Evolutionary conservation across 2,797 vertebrate species (phyloP).

Genomic region (Gallirallus australis): DNA sequence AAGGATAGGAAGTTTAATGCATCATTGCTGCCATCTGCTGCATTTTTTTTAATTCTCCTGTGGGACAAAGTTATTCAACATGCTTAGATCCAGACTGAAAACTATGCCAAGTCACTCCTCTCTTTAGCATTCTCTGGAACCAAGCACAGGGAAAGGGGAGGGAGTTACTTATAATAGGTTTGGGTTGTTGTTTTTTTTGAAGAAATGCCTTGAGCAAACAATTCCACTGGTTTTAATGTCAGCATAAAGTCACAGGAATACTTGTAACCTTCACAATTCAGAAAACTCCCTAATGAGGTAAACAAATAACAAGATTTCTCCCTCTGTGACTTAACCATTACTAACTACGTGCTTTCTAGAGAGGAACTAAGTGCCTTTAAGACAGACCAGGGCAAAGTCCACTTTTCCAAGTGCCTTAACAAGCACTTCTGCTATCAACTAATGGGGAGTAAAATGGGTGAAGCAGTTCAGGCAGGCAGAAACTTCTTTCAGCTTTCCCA

Average conservation of each 20-base stretch:
- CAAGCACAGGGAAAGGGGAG: not conserved
- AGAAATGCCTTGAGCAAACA: slow-evolving; percentile 32
- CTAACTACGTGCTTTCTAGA: not conserved
- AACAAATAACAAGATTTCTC: not conserved
- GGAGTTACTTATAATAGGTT: slow-evolving; percentile 35
- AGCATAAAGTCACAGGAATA: not conserved
- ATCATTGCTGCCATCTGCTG: slow-evolving; percentile 74
- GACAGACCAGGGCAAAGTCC: slow-evolving; percentile 17
- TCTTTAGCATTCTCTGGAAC: slow-evolving; percentile 34
- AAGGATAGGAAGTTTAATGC: slow-evolving; percentile 31
- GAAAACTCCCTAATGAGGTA: not conserved
- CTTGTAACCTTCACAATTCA: not conserved
- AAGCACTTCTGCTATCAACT: slow-evolving; percentile 28
- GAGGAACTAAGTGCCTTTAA: not conserved
- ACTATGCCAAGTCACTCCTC: slow-evolving; percentile 46
- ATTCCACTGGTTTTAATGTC: not conserved
- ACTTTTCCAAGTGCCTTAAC: not conserved
- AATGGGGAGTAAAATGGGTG: not conserved
- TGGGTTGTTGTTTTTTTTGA: not conserved
- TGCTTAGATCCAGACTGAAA: not conserved
- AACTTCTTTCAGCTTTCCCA: not conserved
- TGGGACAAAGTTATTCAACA: slow-evolving; percentile 42
- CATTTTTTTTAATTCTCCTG: slow-evolving; percentile 32
- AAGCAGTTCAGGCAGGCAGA: slow-evolving; percentile 5
- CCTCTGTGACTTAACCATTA: not conserved